These are phyloP conservation scores for Mesochorus sp. DNA, from an alignment of 2,888 invertebrate species.

Conservation along the genomic window DNA sequence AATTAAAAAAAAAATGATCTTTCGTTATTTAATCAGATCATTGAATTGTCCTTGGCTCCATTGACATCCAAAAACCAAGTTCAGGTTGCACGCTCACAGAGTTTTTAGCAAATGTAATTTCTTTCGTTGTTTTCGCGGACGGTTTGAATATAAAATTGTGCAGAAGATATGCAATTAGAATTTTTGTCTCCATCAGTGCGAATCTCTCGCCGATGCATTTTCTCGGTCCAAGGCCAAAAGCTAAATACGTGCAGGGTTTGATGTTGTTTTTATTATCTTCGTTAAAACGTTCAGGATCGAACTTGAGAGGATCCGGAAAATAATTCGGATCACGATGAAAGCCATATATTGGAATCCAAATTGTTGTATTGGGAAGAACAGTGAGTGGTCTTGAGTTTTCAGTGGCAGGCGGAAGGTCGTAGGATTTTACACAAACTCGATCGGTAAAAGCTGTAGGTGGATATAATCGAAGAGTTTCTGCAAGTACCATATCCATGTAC, in stretches of 20 bases:
- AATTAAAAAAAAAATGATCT: too few relatives aligned
- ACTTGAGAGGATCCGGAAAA: slow-evolving; percentile 63
- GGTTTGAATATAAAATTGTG: slow-evolving; percentile 65
- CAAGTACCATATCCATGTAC: slow-evolving; percentile 69
- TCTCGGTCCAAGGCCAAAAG: slow-evolving; percentile 72
- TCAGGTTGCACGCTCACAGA: slow-evolving; percentile 36
- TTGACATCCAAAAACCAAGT: slow-evolving; percentile 58
- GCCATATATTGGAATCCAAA: slow-evolving; percentile 63
- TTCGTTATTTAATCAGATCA: background rate
- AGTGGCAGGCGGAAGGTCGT: slow-evolving; percentile 78
- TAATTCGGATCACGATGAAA: slow-evolving; percentile 69
- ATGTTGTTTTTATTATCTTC: slow-evolving; percentile 59
- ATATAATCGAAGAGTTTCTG: slow-evolving; percentile 83
- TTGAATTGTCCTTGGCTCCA: slow-evolving; percentile 26
- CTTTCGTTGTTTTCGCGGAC: slow-evolving; percentile 79
- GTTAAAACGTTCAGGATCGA: slow-evolving; percentile 63
- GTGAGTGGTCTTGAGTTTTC: slow-evolving; percentile 34
- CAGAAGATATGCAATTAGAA: slow-evolving; percentile 51
- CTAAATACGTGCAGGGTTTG: slow-evolving; percentile 68
- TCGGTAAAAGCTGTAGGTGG: slow-evolving; percentile 82
- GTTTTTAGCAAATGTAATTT: slow-evolving; percentile 68
- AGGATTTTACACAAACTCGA: slow-evolving; percentile 83
- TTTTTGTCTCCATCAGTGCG: slow-evolving; percentile 58
- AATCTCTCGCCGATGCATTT: slow-evolving; percentile 61
- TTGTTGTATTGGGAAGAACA: slow-evolving; percentile 50